Conservation (phyloP, 2,113 vertebrate species). For the Numenius arquata region DNA sequence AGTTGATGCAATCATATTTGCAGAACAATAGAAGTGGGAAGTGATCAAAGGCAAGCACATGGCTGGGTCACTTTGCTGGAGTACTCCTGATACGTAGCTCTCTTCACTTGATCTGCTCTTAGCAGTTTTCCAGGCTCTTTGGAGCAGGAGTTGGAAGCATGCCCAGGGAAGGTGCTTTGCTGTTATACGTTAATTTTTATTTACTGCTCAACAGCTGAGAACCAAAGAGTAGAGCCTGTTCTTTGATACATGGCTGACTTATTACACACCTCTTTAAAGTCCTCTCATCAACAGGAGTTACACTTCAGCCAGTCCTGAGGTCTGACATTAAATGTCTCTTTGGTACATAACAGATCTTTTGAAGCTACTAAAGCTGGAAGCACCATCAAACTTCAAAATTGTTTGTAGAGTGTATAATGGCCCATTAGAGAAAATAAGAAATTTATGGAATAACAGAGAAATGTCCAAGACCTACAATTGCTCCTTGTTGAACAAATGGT, state of each 20-base stretch:
- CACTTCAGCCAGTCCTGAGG: neutral
- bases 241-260: neutral
- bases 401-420: neutral
- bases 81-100: neutral
- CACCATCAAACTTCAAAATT: neutral
- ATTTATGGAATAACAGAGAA: neutral
- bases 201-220: neutral
- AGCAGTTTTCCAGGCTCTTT: conserved; percentile 14
- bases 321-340: neutral
- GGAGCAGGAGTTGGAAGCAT: neutral
- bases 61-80: neutral
- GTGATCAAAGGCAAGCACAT: neutral
- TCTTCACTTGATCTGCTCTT: neutral
- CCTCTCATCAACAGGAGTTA: neutral
- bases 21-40: neutral
- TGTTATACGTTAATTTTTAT: neutral
- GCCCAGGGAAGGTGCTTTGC: neutral
- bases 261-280: neutral
- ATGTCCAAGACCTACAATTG: neutral
- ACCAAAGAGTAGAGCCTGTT: neutral
- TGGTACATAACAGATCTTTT: neutral
- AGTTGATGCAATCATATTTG: neutral
- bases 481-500: neutral
- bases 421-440: neutral
- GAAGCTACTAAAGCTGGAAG: neutral